Evolutionary conservation across 2,888 invertebrate genomes (phyloP).

Genomic region (Euplexia lucipara): DNA sequence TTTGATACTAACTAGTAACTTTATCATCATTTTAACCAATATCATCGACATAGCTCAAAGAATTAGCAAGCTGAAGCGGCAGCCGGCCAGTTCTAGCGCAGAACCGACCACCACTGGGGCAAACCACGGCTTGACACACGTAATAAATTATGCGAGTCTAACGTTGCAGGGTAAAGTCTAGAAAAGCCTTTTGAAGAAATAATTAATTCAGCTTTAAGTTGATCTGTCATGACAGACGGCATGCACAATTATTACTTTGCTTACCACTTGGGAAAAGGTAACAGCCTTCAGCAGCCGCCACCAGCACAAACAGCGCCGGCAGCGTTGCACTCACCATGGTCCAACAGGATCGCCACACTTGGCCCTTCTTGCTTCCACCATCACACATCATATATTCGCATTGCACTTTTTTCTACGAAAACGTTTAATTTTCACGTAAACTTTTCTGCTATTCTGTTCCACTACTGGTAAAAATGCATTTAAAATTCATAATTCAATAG

Average conservation of each 20-base stretch:
- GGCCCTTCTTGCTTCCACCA: conserved; percentile 70
- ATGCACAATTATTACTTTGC: conserved; percentile 47
- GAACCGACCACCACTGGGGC: no score
- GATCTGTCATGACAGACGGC: no score
- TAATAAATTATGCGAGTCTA: no score
- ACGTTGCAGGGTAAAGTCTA: no score
- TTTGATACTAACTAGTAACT: background rate
- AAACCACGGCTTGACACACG: no score
- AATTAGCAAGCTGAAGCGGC: no score
- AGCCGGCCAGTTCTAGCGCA: no score
- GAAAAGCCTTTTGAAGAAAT: no score
- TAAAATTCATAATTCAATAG: conserved; percentile 20
- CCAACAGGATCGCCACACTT: conserved; percentile 67
- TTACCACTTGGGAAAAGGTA: conserved; percentile 91
- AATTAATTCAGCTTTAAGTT: no score
- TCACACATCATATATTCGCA: conserved; percentile 76
- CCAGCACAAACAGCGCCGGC: conserved; percentile 71
- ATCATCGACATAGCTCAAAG: no score
- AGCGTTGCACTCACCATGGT: conserved; percentile 78
- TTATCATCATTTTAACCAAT: no score
- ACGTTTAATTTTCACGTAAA: background rate
- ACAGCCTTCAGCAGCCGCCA: conserved; percentile 81
- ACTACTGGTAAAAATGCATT: background rate
- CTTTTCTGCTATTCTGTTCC: background rate
- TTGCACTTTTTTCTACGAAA: conserved; percentile 60